Percentiles rank a stretch among this genome's conserved stretches.
Evolutionary conservation across 2,797 vertebrate genomes (phyloP).

Genomic region (Melanotaenia boesemani): DNA sequence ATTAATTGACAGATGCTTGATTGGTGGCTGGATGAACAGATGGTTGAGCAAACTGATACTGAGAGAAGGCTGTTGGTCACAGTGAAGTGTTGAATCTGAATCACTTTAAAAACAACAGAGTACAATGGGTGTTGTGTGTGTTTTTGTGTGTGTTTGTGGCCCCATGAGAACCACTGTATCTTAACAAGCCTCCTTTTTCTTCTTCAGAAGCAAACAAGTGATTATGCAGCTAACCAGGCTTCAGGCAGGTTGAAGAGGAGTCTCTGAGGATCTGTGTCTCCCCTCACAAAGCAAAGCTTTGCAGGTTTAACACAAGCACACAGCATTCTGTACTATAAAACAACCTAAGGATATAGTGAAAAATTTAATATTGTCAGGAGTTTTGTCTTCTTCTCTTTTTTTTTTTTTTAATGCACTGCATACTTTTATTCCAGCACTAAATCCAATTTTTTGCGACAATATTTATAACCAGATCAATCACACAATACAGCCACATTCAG

Average conservation of each 20-base stretch:
- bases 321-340: constrained; percentile 34
- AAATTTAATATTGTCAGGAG: constrained; percentile 23
- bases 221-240: constrained; percentile 71
- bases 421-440: not conserved
- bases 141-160: constrained; percentile 3
- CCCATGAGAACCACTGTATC: constrained; percentile 50
- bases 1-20: constrained; percentile 10
- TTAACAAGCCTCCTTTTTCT: constrained; percentile 55
- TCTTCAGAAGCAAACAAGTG: constrained; percentile 55
- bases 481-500: not conserved
- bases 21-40: constrained; percentile 11
- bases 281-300: constrained; percentile 46
- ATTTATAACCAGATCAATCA: not conserved
- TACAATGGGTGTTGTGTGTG: constrained; percentile 3
- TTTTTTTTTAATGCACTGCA: too few relatives aligned
- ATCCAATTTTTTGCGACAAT: not conserved
- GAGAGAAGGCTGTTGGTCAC: constrained; percentile 33
- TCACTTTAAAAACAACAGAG: constrained; percentile 20
- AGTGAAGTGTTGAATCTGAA: constrained; percentile 21
- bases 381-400: not conserved
- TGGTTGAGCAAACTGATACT: constrained; percentile 6
- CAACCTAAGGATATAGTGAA: constrained; percentile 2
- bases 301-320: constrained; percentile 43
- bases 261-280: constrained; percentile 57
- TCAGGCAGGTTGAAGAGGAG: constrained; percentile 50